Base-by-base conservation (phyloP, 2,797 vertebrate species). In the Neomorphus geoffroyi region DNA sequence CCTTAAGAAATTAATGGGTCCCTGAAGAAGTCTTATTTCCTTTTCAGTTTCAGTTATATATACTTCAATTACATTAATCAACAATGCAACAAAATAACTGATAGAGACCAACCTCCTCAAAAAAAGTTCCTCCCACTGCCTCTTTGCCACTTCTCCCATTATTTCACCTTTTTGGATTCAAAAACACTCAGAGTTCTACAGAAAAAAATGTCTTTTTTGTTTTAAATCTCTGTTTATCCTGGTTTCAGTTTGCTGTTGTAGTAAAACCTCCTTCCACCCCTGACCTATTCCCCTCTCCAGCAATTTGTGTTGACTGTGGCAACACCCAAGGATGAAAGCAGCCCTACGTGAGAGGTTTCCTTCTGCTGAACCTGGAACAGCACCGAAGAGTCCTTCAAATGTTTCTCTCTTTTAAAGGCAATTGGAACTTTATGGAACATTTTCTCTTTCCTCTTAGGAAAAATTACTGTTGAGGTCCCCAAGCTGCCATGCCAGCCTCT, bases 1-100 rank as follows among this genome's bases (percentile, higher is more conserved):
- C 97, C 96, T 98, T 98, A 98, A 98, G 98, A 98, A 98, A 98
- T 98, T 98, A 98, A 98, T 98, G 96, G 97, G 97, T 98, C 98
- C 97, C 98, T 92, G 96, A 98, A 98, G 97, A 98, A 98, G 97
- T 94, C 95, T 94, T 97, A 97, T 97, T 97, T 97, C 96, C 87
- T 96, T 96, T 95, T 97, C 97, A 96, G 89, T 96, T 97, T 97
- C 95, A 96, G 75, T 96, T 97, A 97, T 98, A 96, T 96, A 97
- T 94, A 93, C 96, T 97, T 97, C 97, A 98, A 96, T 98, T 98
- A 97, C 82, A 95, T 97, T 98, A 97, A 98, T 97, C 97, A 98
- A 98, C 97, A 98, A 95, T 78, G 82, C 78, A 67, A 93, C 91
- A 92, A 97, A 98, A 96, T 95, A 96, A 96, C 72, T 80, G 80